These are phyloP conservation scores for Nematopogon swammerdamellus DNA, from an alignment of 2,888 invertebrate species.

Conservation along the genomic window DNA sequence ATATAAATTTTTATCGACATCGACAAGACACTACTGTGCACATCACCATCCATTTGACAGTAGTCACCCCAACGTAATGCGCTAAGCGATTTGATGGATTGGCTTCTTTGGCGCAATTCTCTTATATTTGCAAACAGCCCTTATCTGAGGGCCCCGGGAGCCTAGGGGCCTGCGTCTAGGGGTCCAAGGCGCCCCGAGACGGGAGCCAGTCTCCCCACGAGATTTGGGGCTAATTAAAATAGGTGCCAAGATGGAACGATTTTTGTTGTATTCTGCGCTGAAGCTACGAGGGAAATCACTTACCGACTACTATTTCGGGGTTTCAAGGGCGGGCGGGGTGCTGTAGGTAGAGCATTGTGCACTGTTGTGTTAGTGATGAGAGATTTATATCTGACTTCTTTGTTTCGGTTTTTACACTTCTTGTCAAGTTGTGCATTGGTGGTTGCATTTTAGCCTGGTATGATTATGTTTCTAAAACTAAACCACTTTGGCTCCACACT, in stretches of 20 bases:
- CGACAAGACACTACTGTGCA: not conserved
- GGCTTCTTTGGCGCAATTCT: conserved; percentile 46
- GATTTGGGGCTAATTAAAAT: conserved; percentile 44
- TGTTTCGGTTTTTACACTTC: too few relatives aligned
- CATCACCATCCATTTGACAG: not conserved
- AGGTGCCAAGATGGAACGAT: conserved; percentile 21
- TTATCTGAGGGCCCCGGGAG: conserved; percentile 27
- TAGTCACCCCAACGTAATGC: conserved; percentile 30
- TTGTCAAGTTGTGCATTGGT: too few relatives aligned
- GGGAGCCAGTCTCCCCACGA: not conserved
- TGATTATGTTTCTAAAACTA: too few relatives aligned
- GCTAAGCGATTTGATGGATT: conserved; percentile 54
- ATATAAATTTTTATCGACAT: too few relatives aligned
- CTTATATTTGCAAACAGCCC: conserved; percentile 55
- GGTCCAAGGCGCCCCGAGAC: conserved; percentile 10
- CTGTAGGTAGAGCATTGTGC: too few relatives aligned
- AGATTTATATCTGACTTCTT: too few relatives aligned
- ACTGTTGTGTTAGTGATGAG: too few relatives aligned
- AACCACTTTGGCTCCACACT: too few relatives aligned
- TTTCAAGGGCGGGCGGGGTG: too few relatives aligned
- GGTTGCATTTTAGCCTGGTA: too few relatives aligned
- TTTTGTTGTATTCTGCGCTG: not conserved
- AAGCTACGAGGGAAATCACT: not conserved
- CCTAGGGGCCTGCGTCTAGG: conserved; percentile 16
- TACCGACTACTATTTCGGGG: not conserved